Evolutionary conservation across 1,140 invertebrate species (phyloP).

Genomic region (Apis cerana): DNA sequence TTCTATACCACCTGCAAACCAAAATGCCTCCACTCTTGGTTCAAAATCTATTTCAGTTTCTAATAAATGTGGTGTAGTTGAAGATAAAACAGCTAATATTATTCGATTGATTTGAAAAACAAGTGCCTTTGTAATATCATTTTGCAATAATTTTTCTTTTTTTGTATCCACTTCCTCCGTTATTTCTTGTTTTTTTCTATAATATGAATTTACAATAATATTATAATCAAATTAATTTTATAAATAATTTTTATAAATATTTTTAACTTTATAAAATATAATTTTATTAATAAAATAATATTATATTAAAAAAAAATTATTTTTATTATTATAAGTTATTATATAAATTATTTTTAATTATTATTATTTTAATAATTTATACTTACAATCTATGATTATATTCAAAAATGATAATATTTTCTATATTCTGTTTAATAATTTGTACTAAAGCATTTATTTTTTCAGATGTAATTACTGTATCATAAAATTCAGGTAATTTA

Average conservation of each 20-base stretch:
- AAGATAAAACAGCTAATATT: conserved; percentile 82
- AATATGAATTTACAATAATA: conserved; percentile 53
- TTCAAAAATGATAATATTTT: conserved; percentile 84
- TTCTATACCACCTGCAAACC: conserved; percentile 87
- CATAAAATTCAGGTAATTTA: conserved; percentile 82
- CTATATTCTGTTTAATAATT: conserved; percentile 82
- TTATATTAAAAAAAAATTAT: not conserved
- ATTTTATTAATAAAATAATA: not conserved
- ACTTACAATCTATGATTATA: conserved; percentile 81
- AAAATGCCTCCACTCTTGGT: conserved; percentile 90
- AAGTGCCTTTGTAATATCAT: conserved; percentile 78
- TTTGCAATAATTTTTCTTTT: conserved; percentile 23
- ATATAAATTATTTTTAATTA: too few relatives aligned
- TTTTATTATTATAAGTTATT: too few relatives aligned
- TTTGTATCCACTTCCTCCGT: conserved; percentile 32
- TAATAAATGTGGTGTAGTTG: conserved; percentile 83
- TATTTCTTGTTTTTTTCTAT: conserved; percentile 66
- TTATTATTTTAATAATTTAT: conserved; percentile 4
- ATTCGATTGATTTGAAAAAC: conserved; percentile 87
- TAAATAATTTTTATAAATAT: not conserved
- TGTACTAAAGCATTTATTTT: conserved; percentile 77
- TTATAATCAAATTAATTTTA: not conserved
- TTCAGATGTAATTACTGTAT: conserved; percentile 72
- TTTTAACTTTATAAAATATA: not conserved
- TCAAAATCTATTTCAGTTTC: conserved; percentile 87